Percentiles rank a stretch among this genome's conserved stretches.
Conservation (phyloP, 2,797 vertebrate genomes). For the Miichthys miiuy region DNA sequence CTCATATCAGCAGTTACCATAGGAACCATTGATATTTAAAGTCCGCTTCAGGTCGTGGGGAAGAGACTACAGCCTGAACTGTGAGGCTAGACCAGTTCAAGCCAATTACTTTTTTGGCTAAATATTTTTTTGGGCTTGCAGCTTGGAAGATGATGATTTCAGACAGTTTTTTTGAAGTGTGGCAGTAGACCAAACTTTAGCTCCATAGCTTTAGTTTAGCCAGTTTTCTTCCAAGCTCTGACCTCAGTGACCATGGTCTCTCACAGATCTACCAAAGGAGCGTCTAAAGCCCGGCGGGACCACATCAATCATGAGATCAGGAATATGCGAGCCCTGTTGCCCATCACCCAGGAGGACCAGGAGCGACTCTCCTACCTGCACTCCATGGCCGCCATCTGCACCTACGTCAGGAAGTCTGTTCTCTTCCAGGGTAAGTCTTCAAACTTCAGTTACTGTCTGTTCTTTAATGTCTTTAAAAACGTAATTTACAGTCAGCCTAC, state of each 20-base stretch:
- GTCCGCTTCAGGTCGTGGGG: conserved; percentile 22
- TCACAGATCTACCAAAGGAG: conserved; percentile 91
- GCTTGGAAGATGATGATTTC: conserved; percentile 26
- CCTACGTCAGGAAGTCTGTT: conserved; percentile 84
- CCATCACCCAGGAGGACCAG: conserved; percentile 82
- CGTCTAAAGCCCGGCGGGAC: conserved; percentile 91
- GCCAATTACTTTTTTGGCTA: conserved; percentile 30
- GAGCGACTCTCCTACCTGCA: conserved; percentile 91
- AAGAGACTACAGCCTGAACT: conserved; percentile 31
- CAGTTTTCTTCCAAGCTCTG: conserved; percentile 28
- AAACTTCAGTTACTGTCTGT: neutral
- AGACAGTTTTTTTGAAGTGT: conserved; percentile 6
- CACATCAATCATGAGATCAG: conserved; percentile 91
- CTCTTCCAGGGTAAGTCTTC: conserved; percentile 75
- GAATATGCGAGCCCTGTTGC: conserved; percentile 87
- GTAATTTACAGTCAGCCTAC: conserved; percentile 26
- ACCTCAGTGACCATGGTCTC: conserved; percentile 66
- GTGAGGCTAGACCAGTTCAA: conserved; percentile 26
- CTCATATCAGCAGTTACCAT: conserved; percentile 75
- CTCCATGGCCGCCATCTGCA: conserved; percentile 90
- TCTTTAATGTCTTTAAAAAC: conserved; percentile 25
- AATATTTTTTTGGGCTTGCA: conserved; percentile 1
- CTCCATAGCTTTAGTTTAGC: conserved; percentile 22
- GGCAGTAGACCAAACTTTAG: conserved; percentile 25
- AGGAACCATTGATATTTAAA: conserved; percentile 72